Base-by-base conservation (phyloP, 2,113 vertebrate genomes). In the Asarcornis scutulata region DNA sequence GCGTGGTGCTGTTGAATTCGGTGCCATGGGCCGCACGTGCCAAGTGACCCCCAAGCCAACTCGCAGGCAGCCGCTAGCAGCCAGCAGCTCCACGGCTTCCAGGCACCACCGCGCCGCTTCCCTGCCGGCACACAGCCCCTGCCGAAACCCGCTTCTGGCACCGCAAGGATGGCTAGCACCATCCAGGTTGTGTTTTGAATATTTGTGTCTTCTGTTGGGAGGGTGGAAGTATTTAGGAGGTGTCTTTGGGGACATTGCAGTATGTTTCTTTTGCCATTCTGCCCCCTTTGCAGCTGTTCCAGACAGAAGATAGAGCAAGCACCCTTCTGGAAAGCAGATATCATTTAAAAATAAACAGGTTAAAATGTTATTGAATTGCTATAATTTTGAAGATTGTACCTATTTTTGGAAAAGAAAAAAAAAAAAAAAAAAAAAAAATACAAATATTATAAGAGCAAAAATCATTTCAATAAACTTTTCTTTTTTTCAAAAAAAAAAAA, bases 41-140 rank as follows among this genome's bases (percentile, higher is more conserved):
- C 91, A 94, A 91, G 67, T 91, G 84, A 91, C 93, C 90, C 82
- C 16, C 84, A 64, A 88, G 76, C 84, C 95, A 92, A 42, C 38
- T 74, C 59, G 80, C 77, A 44, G 83, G 66, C 92, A 10, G 5
- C 3, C 88, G 52, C 71, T 18, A 74, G 75, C 67, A 88, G 92
- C 93, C 80, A 94, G 60, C 27, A 77, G 34, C 13, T 29, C n/a
- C 11, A 13, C 36, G 38, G 36, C 36, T 29, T 64, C 62, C 36
- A 18, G 36, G 26, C 25, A 64, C 12, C 11, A 10, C 36, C 11
- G 5, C 6, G 13, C 23, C 27, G 32, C 56, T 34, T 44, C 21
- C 10, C 31, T 68, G 32, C 32, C 44, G 13, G 16, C 23, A 3
- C 62, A 48, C 50, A 81, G 32, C 31, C 40, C 55, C 60, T 17